A percentile compares a stretch with the other conserved stretches of the same genome.
Conservation (phyloP, 1,140 invertebrate genomes). For the Tribolium madens region DNA sequence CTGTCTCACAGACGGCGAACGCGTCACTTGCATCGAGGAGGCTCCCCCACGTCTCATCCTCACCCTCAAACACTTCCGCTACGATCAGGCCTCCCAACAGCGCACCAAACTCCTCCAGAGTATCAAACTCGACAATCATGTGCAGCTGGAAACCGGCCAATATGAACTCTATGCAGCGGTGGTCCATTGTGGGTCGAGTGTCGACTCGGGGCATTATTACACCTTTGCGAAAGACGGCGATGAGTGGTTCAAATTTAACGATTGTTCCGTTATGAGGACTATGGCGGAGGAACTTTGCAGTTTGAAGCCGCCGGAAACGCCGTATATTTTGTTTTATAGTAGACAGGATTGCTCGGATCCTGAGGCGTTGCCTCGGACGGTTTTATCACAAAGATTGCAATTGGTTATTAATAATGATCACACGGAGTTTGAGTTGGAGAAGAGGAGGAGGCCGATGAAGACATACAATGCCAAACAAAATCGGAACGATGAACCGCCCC, state of each 20-base stretch:
- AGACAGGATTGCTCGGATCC: conserved; percentile 59
- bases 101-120: conserved; percentile 80
- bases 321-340: conserved; percentile 85
- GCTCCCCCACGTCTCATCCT: conserved; percentile 82
- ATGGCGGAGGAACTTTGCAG: conserved; percentile 72
- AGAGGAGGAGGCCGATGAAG: conserved; percentile 43
- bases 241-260: conserved; percentile 86
- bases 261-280: conserved; percentile 75
- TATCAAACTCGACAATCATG: conserved; percentile 73
- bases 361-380: conserved; percentile 52
- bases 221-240: conserved; percentile 80
- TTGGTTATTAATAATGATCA: conserved; percentile 55
- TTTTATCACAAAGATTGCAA: conserved; percentile 55
- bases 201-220: conserved; percentile 90
- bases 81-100: conserved; percentile 76
- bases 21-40: conserved; percentile 78
- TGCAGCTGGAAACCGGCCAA: conserved; percentile 68
- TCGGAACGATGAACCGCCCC: conserved; percentile 62
- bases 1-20: conserved; percentile 80
- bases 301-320: conserved; percentile 79
- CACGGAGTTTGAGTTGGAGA: conserved; percentile 57
- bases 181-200: conserved; percentile 83
- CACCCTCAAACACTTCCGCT: conserved; percentile 86
- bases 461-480: conserved; percentile 52
- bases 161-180: conserved; percentile 86